These are phyloP conservation scores for Escarpia spicata DNA, from an alignment of 2,888 invertebrate species.

Conservation along the genomic window DNA sequence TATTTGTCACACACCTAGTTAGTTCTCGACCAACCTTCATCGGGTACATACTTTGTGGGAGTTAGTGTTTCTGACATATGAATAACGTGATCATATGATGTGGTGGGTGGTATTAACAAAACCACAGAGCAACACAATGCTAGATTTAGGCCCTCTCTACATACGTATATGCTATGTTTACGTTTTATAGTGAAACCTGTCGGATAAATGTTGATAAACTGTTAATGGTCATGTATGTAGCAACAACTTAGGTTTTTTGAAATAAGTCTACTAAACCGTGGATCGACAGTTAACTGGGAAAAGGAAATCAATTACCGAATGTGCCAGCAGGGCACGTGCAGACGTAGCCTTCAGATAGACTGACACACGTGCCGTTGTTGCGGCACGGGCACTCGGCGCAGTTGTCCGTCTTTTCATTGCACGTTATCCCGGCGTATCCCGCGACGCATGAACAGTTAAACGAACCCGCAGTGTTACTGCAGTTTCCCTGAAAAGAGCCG, in stretches of 20 bases:
- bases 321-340: neutral
- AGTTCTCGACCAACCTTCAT: no score
- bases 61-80: no score
- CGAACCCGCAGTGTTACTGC: neutral
- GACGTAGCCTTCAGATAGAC: neutral
- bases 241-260: no score
- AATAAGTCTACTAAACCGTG: no score
- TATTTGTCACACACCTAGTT: no score
- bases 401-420: neutral
- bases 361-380: neutral
- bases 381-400: neutral
- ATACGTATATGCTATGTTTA: neutral
- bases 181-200: neutral
- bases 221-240: no score
- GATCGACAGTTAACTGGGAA: no score
- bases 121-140: neutral
- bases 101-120: no score
- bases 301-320: neutral
- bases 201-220: no score
- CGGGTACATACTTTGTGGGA: no score
- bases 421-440: neutral
- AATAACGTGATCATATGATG: no score
- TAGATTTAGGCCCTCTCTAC: neutral
- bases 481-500: neutral
- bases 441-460: neutral